These are phyloP conservation scores for Gymnosoma rotundatum DNA, from an alignment of 2,888 invertebrate species.

Conservation along the genomic window DNA sequence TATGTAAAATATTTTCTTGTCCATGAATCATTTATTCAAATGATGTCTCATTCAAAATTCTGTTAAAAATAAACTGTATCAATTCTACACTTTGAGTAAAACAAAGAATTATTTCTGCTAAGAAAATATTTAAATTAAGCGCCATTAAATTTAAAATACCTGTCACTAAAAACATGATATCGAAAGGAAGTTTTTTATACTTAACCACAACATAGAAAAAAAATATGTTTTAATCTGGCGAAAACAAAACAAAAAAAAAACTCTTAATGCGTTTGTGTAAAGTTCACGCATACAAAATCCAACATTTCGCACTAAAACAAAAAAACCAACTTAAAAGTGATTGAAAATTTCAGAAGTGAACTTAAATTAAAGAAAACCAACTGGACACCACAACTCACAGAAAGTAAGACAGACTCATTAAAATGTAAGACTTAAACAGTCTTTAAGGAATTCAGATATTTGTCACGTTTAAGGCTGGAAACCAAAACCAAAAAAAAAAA, in stretches of 20 bases:
- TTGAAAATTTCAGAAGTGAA: neutral
- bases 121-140: slow-evolving; percentile 67
- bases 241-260: slow-evolving; percentile 34
- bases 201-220: neutral
- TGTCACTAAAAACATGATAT: slow-evolving; percentile 70
- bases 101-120: neutral
- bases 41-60: slow-evolving; percentile 18
- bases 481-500: neutral
- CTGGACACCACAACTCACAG: neutral
- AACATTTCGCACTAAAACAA: slow-evolving; percentile 66
- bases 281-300: slow-evolving; percentile 77
- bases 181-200: slow-evolving; percentile 18
- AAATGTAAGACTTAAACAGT: slow-evolving; percentile 50
- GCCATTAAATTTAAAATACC: slow-evolving; percentile 70
- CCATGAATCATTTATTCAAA: slow-evolving; percentile 43
- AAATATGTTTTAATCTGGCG: slow-evolving; percentile 38
- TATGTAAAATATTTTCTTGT: slow-evolving; percentile 30
- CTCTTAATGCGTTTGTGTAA: slow-evolving; percentile 80
- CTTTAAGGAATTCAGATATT: slow-evolving; percentile 57
- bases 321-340: neutral
- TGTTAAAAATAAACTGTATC: neutral
- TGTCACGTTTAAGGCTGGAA: slow-evolving; percentile 59
- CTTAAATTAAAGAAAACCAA: neutral
- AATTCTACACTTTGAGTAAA: neutral
- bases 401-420: slow-evolving; percentile 54